Evolutionary conservation across 2,797 vertebrate species (phyloP), one percentile per base, ranked within the genome.

Genomic region (Pogonophryne albipinna): DNA sequence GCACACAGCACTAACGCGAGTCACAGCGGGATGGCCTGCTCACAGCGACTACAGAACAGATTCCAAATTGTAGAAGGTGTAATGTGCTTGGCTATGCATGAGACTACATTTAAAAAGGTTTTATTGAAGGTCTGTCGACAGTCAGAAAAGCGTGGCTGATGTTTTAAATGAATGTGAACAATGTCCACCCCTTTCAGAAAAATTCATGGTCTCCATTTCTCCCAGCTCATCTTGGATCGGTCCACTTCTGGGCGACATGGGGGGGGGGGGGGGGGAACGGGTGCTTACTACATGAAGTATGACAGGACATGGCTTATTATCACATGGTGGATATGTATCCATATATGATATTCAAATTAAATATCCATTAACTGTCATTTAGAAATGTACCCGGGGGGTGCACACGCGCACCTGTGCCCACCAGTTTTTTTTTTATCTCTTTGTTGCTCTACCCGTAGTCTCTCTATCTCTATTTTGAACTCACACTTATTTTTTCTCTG

Each of bases 51-150:
- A 87, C 83, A 74, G 79, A 74, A 81, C 89, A 79, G 80, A 91
- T 85, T 84, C 85, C 85, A 79, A 78, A 71, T 60, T 80, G 73
- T 42, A 51, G 80, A 83, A 84, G 83, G 82, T 76, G 82, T 92
- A 83, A 83, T 75, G 83, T 92, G 92, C 92, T 94, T 92, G 87
- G 92, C 92, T 94, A 91, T 94, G 94, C 94, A 95, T 95, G 94
- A 93, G 87, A 86, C 85, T 73, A 83, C 78, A 89, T 90, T 91
- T 85, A 82, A 89, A 90, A 67, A 69, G 58, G 85, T 92, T 93
- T 92, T 91, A 90, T 90, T 63, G 16, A 85, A 81, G 64, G 85
- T 76, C 65, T 66, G 56, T 70, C 72, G 44, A 60, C 71, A 52
- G 72, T 84, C 71, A 52, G 56, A 74, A 55, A 49, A 67, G 34